Conservation (phyloP, 92 coral and sea anemone genomes). For the Paramuricea clavata region DNA sequence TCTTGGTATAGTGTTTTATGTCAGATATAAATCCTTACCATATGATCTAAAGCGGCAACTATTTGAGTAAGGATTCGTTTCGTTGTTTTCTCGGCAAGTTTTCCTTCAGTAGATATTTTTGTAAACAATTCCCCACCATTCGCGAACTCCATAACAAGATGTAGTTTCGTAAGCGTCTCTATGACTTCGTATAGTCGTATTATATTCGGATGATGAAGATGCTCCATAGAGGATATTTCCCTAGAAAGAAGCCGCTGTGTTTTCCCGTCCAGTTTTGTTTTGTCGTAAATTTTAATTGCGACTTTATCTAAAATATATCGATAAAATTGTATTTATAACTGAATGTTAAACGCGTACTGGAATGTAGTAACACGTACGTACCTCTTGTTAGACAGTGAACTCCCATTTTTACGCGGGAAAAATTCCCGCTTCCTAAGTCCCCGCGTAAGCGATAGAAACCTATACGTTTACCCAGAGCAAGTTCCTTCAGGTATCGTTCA, state of each 20-base stretch:
- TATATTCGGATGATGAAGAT: conserved; percentile 94
- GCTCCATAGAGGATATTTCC: conserved; percentile 98
- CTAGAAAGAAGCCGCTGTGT: conserved; percentile 93
- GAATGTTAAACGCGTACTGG: neutral
- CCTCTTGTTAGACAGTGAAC: conserved; percentile 95
- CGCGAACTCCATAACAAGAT: conserved; percentile 96
- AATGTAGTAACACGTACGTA: conserved; percentile 38
- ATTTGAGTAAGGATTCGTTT: conserved; percentile 86
- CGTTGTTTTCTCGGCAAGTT: conserved; percentile 84
- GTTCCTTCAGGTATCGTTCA: conserved; percentile 86
- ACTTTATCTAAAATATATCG: conserved; percentile 86
- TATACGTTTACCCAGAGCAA: conserved; percentile 95
- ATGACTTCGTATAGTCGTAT: conserved; percentile 96
- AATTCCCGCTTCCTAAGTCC: conserved; percentile 97
- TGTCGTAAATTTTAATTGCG: conserved; percentile 96
- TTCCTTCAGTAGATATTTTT: conserved; percentile 96
- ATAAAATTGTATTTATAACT: neutral
- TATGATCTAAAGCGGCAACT: conserved; percentile 94
- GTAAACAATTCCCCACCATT: conserved; percentile 97
- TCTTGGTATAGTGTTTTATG: neutral
- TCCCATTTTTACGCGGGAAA: conserved; percentile 99
- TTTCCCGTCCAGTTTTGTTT: conserved; percentile 94
- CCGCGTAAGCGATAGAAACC: conserved; percentile 99
- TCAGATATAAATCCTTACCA: conserved; percentile 69
- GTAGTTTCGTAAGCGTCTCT: conserved; percentile 92